Evolutionary conservation across 1,140 invertebrate species (phyloP).

Genomic region (Drosophila nikananu): DNA sequence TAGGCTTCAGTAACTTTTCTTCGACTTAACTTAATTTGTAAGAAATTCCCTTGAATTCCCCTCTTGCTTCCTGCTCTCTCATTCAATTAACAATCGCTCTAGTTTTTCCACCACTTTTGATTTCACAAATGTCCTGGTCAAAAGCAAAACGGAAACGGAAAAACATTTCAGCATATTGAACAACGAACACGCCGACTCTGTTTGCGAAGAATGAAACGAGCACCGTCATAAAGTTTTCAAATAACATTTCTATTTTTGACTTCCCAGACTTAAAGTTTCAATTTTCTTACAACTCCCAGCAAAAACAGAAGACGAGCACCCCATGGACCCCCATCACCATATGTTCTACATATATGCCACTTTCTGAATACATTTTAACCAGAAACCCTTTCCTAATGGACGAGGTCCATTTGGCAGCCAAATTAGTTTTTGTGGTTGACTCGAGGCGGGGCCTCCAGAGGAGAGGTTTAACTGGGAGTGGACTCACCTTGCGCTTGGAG

Average conservation of each 20-base stretch:
- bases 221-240: not conserved
- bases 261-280: not conserved
- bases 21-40: conserved; percentile 10
- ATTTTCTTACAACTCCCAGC: not conserved
- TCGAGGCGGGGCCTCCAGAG: not conserved
- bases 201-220: not conserved
- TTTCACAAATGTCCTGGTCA: conserved; percentile 5
- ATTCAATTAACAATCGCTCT: conserved; percentile 13
- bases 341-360: conserved; percentile 10
- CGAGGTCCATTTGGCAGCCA: conserved; percentile 33
- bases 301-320: too few species aligned
- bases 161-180: conserved; percentile 9
- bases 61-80: not conserved
- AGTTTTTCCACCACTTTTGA: not conserved
- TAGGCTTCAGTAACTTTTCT: not conserved
- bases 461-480: too few species aligned
- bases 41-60: not conserved
- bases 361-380: not conserved
- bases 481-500: conserved; percentile 94
- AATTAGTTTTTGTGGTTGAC: conserved; percentile 76
- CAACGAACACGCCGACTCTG: too few species aligned
- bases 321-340: conserved; percentile 33
- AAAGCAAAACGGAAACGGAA: not conserved
- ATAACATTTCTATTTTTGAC: not conserved
- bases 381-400: conserved; percentile 32